Evolutionary conservation across 37 sponge, comb jelly and placozoan species (phyloP), one percentile per base, ranked within the genome.

Genomic region (Diacarnus erythraeanus): DNA sequence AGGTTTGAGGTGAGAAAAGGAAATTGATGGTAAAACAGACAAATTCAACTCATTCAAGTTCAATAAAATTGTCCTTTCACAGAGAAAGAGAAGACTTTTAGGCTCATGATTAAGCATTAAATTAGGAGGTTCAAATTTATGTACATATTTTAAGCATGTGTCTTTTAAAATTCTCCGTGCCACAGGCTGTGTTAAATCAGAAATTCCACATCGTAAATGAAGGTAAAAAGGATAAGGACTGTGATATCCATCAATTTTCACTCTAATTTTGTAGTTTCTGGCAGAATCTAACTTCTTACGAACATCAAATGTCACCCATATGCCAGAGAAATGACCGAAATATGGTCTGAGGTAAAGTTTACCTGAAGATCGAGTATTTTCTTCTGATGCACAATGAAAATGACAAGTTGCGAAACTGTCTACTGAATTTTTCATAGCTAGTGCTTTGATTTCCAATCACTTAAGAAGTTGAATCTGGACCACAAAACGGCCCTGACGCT

Each of bases 271-370:
- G 21, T n/a, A 38, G 9, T 6, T 31, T 31, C 34, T 30, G 17
- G 15, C 66, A 8, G 34, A 65, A 30, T 73, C 43, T 2, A 77
- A 57, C 3, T 40, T 3, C 57, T 41, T 75, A 27, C 76, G 77
- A 42, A 83, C 8, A 57, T 78, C 67, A 43, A 90, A 90, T 0
- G 72, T 76, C 26, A 90, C 30, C 23, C 73, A 42, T n/a, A 80
- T 72, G 1, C 85, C 90, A n/a, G 90, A 79, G 61, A 84, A 84
- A 31, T 31, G 71, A 0, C 90, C 90, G 51, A 90, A 90, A 31
- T 84, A 90, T 10, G 90, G 90, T 31, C 22, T 69, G 20, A 84
- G 69, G 0, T 74, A 25, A 31, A 90, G 51, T 57, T 76, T 73
- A 23, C 31, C 38, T 1, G 22, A 31, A 3, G 58, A 26, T 8